Evolutionary conservation across 2,113 vertebrate species (phyloP).

Genomic region (Arvicanthis niloticus): DNA sequence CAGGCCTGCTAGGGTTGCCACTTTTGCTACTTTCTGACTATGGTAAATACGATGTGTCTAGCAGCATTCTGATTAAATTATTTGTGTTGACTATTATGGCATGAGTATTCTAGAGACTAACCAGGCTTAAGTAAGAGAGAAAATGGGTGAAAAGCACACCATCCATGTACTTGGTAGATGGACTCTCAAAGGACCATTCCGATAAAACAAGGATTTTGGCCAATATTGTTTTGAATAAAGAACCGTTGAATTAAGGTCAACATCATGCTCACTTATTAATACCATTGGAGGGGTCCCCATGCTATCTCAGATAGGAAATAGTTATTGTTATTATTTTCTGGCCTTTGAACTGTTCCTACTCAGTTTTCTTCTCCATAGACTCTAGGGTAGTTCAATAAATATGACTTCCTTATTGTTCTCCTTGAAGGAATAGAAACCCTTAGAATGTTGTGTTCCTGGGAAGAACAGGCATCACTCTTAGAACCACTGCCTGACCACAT

Average conservation of each 20-base stretch:
- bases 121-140: not conserved
- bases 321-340: not conserved
- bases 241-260: not conserved
- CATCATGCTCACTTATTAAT: not conserved
- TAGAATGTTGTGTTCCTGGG: not conserved
- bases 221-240: not conserved
- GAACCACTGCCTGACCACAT: not conserved
- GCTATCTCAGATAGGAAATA: not conserved
- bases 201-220: conserved; percentile 7
- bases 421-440: not conserved
- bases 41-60: not conserved
- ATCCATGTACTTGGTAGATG: not conserved
- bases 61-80: not conserved
- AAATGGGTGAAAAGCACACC: not conserved
- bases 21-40: not conserved
- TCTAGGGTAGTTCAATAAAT: not conserved
- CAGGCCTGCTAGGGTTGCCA: not conserved
- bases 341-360: not conserved
- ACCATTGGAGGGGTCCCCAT: not conserved
- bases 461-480: not conserved
- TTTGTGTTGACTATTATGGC: not conserved
- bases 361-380: not conserved
- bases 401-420: not conserved
- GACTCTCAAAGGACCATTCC: not conserved
- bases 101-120: not conserved